A percentile compares a stretch with the other conserved stretches of the same genome.
Conservation (phyloP, 2,888 invertebrate species). For the Prosapia bicincta region DNA sequence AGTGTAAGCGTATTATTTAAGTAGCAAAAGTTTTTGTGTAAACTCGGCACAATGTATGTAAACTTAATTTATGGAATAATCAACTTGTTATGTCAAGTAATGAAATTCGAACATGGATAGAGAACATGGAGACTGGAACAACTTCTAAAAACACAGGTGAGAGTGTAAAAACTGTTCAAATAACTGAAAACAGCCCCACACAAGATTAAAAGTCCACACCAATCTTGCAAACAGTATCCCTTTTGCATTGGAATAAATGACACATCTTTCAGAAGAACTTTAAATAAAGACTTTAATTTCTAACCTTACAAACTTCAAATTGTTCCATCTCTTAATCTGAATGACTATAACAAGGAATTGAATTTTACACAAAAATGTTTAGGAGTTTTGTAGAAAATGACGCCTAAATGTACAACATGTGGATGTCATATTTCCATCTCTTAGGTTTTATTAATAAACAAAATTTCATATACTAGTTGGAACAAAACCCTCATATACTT, state of each 20-base stretch:
- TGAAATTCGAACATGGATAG: background rate
- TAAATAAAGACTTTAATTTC: background rate
- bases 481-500: background rate
- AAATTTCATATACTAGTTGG: constrained; percentile 4
- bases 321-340: too few species aligned
- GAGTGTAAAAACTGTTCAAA: background rate
- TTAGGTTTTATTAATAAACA: constrained; percentile 10
- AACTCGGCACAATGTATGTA: background rate
- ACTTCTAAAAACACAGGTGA: background rate
- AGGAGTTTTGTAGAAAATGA: constrained; percentile 5
- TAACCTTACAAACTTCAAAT: background rate
- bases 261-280: background rate
- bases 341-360: too few species aligned
- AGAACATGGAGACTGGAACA: background rate
- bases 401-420: constrained; percentile 4
- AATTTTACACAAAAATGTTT: background rate
- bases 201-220: background rate
- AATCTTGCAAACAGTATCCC: background rate
- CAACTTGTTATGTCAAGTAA: background rate
- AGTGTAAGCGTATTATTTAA: background rate
- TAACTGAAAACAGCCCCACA: too few species aligned
- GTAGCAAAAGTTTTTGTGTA: background rate
- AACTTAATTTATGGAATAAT: background rate
- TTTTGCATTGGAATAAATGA: background rate
- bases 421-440: constrained; percentile 6